Conservation (phyloP, 2,113 vertebrate species). For the Lampris megalopsis region DNA sequence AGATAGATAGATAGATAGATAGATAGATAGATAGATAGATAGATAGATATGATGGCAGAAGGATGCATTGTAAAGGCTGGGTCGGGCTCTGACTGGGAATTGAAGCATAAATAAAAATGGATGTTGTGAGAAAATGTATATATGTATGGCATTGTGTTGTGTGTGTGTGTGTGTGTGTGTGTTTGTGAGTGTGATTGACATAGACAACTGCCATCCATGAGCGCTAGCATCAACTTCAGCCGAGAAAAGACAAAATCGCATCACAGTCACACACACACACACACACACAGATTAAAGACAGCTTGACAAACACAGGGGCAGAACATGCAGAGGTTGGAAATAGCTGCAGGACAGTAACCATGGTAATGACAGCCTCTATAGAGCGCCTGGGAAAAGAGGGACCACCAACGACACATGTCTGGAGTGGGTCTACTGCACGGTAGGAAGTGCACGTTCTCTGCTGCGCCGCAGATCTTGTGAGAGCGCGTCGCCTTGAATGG, state of each 20-base stretch:
- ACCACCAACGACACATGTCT: too few species aligned
- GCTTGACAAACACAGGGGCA: not conserved
- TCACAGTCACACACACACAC: constrained; percentile 1
- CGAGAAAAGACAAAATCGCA: too few species aligned
- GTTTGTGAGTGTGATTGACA: not conserved
- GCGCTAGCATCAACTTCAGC: too few species aligned
- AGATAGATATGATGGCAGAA: not conserved
- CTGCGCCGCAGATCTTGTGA: too few species aligned
- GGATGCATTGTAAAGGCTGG: not conserved
- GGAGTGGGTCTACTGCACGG: too few species aligned
- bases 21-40: too few species aligned
- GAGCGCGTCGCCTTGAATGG: too few species aligned
- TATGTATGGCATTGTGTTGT: not conserved
- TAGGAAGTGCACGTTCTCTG: too few species aligned
- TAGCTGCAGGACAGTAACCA: constrained; percentile 11
- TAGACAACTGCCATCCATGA: too few species aligned
- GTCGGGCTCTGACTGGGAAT: not conserved
- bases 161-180: constrained; percentile 3
- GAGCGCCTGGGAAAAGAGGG: too few species aligned
- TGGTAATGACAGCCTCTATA: not conserved
- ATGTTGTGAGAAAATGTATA: not conserved
- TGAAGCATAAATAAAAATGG: not conserved
- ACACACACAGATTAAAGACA: not conserved
- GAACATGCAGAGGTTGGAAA: not conserved
- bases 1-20: too few species aligned